phyloP scores from a whole-genome alignment of 2,888 invertebrate species.

The Tenthredo notha region DNA sequence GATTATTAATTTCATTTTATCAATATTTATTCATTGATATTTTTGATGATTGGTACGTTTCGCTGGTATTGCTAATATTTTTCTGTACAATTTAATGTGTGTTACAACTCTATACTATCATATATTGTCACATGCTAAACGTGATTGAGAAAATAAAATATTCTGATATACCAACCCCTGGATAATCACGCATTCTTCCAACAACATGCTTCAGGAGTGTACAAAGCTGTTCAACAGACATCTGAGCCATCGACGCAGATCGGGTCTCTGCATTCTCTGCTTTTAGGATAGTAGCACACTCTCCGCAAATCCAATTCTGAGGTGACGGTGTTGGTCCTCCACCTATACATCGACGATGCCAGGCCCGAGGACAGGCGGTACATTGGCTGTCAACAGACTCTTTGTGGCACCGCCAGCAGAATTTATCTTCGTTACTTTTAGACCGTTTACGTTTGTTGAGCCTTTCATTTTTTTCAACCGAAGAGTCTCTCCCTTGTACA shows the following conservation, averaged over 20 bases:
- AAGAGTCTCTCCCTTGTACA: slow-evolving; percentile 54
- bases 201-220: slow-evolving; percentile 89
- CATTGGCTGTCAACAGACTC: slow-evolving; percentile 84
- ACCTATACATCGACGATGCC: slow-evolving; percentile 89
- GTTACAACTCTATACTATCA: neutral
- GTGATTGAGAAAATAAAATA: neutral
- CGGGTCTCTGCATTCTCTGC: slow-evolving; percentile 87
- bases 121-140: neutral
- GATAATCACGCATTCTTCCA: slow-evolving; percentile 88
- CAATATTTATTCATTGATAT: neutral
- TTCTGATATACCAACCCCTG: slow-evolving; percentile 85
- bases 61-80: neutral
- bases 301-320: slow-evolving; percentile 91
- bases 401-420: slow-evolving; percentile 96
- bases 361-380: slow-evolving; percentile 91
- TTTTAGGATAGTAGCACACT: slow-evolving; percentile 87
- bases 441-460: slow-evolving; percentile 67
- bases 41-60: neutral
- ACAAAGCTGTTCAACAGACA: slow-evolving; percentile 87
- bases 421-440: slow-evolving; percentile 77
- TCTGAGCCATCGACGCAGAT: slow-evolving; percentile 86
- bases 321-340: slow-evolving; percentile 78
- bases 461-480: slow-evolving; percentile 57
- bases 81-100: neutral
- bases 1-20: neutral